Conservation (phyloP, 1,140 invertebrate genomes). For the Pteromalus puparum region DNA sequence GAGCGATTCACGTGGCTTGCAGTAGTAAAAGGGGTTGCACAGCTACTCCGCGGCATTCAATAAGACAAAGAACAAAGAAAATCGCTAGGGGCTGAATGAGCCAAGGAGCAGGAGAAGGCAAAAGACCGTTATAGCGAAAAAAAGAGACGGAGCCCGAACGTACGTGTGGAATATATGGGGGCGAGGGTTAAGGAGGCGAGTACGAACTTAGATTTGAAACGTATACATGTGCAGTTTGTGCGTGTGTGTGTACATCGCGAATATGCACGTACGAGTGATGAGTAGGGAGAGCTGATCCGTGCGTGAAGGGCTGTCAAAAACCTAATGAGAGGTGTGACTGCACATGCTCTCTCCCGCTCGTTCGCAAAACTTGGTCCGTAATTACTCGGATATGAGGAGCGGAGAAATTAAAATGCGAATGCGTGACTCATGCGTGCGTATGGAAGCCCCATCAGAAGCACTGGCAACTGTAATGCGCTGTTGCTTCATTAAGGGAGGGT, state of each 20-base stretch:
- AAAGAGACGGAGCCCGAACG: not conserved
- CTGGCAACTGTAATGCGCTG: constrained; percentile 15
- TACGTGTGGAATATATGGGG: not conserved
- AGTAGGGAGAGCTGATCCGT: constrained; percentile 69
- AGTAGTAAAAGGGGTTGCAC: constrained; percentile 64
- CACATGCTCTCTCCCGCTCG: constrained; percentile 71
- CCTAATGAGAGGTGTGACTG: constrained; percentile 77
- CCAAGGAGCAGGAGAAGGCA: constrained; percentile 52
- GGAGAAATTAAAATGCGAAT: constrained; percentile 69
- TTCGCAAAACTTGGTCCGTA: constrained; percentile 60
- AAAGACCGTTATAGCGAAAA: not conserved
- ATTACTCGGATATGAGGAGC: constrained; percentile 67
- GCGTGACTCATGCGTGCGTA: constrained; percentile 62
- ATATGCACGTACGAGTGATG: not conserved
- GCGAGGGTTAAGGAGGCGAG: not conserved
- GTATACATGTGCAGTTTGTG: not conserved
- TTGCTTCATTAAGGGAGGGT: constrained; percentile 36
- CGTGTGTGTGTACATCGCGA: not conserved
- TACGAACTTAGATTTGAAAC: too few species aligned
- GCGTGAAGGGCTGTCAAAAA: constrained; percentile 76
- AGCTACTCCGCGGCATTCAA: constrained; percentile 63
- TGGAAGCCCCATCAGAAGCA: not conserved
- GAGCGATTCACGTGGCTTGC: constrained; percentile 64
- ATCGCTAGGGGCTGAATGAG: constrained; percentile 60
- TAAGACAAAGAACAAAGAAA: constrained; percentile 72